These are phyloP conservation scores for Conus canariensis DNA, from an alignment of 2,888 invertebrate genomes.

Conservation along the genomic window DNA sequence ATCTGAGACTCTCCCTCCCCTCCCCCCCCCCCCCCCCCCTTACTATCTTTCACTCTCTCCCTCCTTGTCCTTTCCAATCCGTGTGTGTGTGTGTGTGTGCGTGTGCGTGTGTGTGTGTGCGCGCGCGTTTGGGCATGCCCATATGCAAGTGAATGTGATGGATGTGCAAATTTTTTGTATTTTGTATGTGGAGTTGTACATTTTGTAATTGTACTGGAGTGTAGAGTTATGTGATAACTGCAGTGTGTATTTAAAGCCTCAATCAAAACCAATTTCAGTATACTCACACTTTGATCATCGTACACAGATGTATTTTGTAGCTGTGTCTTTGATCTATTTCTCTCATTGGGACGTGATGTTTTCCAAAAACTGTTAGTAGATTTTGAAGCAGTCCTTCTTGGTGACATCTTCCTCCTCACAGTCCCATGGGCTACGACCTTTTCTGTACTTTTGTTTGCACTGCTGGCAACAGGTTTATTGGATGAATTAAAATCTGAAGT, in stretches of 20 bases:
- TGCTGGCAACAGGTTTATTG: not conserved
- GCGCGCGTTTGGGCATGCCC: too few species aligned
- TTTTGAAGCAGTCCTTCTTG: not conserved
- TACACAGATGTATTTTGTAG: not conserved
- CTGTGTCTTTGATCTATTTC: not conserved
- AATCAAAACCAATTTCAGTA: not conserved
- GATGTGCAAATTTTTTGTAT: too few species aligned
- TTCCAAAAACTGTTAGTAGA: constrained; percentile 29
- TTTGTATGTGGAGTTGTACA: too few species aligned
- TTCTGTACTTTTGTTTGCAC: not conserved
- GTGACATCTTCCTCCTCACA: not conserved
- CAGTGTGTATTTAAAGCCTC: not conserved
- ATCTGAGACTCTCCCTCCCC: too few species aligned
- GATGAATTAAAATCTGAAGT: not conserved
- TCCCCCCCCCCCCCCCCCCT: too few species aligned
- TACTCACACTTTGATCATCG: constrained; percentile 25
- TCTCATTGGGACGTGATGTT: not conserved
- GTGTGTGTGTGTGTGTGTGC: too few species aligned
- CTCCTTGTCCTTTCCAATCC: too few species aligned
- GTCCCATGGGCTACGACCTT: not conserved
- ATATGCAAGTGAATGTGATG: too few species aligned
- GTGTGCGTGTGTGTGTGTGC: too few species aligned
- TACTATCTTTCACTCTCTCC: too few species aligned
- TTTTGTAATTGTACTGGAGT: too few species aligned
- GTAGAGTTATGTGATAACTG: too few species aligned